phyloP scores from a whole-genome alignment of 1,140 invertebrate genomes.

The Onthophagus taurus region DNA sequence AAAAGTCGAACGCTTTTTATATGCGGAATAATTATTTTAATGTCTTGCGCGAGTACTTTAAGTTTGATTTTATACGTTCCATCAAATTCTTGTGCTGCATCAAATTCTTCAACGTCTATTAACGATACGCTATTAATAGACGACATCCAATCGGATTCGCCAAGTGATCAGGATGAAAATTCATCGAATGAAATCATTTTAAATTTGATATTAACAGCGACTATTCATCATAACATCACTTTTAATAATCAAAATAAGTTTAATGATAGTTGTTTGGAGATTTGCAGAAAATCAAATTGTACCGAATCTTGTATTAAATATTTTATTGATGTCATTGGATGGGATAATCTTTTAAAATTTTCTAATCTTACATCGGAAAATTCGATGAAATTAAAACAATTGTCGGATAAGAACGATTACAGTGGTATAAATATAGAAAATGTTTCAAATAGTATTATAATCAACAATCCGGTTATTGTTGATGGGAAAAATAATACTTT shows the following conservation, averaged over 20 bases:
- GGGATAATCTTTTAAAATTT: slow-evolving; percentile 10
- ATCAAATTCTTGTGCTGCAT: not conserved
- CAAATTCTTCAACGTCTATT: not conserved
- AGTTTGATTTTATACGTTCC: slow-evolving; percentile 22
- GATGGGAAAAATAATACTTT: slow-evolving; percentile 6
- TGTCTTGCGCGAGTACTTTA: slow-evolving; percentile 53
- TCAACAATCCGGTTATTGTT: slow-evolving; percentile 1
- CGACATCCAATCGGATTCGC: not conserved
- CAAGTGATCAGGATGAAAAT: slow-evolving; percentile 6
- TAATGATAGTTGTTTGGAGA: slow-evolving; percentile 3
- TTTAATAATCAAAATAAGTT: slow-evolving; percentile 22
- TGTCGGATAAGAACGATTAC: not conserved
- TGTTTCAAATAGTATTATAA: slow-evolving; percentile 6
- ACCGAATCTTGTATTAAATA: slow-evolving; percentile 7
- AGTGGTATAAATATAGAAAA: slow-evolving; percentile 4
- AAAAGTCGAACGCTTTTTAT: slow-evolving; percentile 65
- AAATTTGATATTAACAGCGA: slow-evolving; percentile 36
- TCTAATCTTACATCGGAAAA: not conserved
- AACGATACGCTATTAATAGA: not conserved
- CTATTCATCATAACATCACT: slow-evolving; percentile 39
- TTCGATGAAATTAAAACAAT: not conserved
- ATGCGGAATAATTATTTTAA: slow-evolving; percentile 67
- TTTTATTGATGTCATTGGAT: slow-evolving; percentile 6
- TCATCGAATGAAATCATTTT: slow-evolving; percentile 28
- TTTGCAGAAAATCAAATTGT: slow-evolving; percentile 6